Conservation (phyloP, 2,113 vertebrate species). For the Talpa occidentalis region DNA sequence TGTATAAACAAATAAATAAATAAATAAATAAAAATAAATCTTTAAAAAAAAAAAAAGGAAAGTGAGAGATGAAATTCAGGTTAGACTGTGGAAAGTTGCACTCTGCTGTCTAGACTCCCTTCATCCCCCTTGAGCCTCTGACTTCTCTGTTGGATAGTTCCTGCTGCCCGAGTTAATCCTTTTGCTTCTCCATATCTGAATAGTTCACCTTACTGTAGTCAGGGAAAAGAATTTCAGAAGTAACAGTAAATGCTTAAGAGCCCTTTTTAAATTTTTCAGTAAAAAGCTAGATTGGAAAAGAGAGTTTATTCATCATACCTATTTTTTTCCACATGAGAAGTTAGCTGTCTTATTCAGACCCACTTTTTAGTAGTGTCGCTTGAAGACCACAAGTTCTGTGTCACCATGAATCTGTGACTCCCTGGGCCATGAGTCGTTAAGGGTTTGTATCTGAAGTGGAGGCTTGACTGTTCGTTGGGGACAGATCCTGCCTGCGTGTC, state of each 20-base stretch:
- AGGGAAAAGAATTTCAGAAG: constrained; percentile 25
- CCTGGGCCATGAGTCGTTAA: neutral
- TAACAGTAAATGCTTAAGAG: constrained; percentile 1
- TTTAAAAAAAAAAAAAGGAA: too few species aligned
- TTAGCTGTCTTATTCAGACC: neutral
- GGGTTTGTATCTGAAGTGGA: neutral
- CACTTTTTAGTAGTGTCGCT: constrained; percentile 12
- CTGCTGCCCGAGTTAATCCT: neutral
- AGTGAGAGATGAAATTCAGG: neutral
- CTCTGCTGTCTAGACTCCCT: neutral
- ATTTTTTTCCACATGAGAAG: neutral
- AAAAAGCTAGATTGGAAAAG: constrained; percentile 12
- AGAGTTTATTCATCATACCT: neutral
- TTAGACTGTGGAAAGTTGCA: neutral
- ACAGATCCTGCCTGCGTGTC: neutral
- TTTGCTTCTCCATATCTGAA: neutral
- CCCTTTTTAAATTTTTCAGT: neutral
- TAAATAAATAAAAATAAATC: too few species aligned
- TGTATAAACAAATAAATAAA: too few species aligned
- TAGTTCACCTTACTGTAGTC: neutral
- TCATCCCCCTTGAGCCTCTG: neutral
- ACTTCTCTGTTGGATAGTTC: neutral
- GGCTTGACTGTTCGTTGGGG: neutral
- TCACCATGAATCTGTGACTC: neutral
- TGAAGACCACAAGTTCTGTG: neutral